Percentiles rank a stretch among this genome's conserved stretches.
Conservation (phyloP, 2,888 invertebrate species). For the Frankliniella intonsa region DNA sequence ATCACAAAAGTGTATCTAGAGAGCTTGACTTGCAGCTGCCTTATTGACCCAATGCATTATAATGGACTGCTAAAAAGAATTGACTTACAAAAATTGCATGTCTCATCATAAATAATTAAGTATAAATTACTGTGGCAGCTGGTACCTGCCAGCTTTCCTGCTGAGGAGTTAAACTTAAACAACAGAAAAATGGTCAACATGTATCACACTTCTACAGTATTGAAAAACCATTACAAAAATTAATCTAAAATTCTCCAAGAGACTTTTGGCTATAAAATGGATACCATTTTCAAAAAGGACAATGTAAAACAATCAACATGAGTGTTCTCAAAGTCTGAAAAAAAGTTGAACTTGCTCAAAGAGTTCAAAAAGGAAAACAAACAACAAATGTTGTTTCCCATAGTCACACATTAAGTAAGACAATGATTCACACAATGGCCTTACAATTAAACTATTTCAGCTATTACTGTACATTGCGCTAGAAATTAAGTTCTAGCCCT, state of each 20-base stretch:
- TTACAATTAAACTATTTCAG: neutral
- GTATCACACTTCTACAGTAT: conserved; percentile 17
- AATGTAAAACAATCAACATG: neutral
- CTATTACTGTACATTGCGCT: neutral
- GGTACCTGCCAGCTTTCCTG: conserved; percentile 21
- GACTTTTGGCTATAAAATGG: conserved; percentile 23
- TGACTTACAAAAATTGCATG: neutral
- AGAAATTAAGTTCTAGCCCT: neutral
- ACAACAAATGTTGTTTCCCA: neutral
- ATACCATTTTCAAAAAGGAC: conserved; percentile 20
- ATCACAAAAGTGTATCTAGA: conserved; percentile 18
- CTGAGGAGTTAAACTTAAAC: neutral
- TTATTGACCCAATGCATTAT: neutral
- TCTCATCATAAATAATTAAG: conserved; percentile 1
- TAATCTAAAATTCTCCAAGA: conserved; percentile 11
- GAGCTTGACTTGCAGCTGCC: neutral
- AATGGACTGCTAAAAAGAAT: neutral
- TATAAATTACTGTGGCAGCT: conserved; percentile 12
- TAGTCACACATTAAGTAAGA: conserved; percentile 21
- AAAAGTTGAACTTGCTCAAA: neutral
- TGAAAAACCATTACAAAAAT: conserved; percentile 15
- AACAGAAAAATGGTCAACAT: conserved; percentile 14
- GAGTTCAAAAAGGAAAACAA: neutral
- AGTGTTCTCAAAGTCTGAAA: neutral
- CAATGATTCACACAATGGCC: conserved; percentile 12